A percentile compares a stretch with the other conserved stretches of the same genome.
phyloP scores from a whole-genome alignment of 2,113 vertebrate genomes.

The Nasalis larvatus region DNA sequence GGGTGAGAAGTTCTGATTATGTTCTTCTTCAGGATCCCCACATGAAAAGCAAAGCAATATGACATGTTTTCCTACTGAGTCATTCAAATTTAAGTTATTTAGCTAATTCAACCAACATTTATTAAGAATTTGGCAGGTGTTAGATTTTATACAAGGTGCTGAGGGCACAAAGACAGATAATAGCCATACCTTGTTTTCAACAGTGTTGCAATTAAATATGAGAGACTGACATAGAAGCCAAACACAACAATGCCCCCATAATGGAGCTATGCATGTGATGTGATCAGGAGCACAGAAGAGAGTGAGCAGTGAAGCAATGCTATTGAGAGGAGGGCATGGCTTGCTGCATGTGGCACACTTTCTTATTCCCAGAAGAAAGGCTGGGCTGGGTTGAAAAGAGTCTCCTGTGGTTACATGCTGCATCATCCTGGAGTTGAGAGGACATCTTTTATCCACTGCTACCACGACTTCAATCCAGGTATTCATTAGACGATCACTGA shows the following conservation, averaged over 20 bases:
- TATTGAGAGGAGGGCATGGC: not conserved
- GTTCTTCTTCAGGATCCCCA: not conserved
- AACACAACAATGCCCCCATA: rapidly evolving
- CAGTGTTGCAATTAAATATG: not conserved
- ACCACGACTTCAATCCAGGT: not conserved
- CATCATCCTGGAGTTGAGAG: rapidly evolving
- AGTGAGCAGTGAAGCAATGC: not conserved
- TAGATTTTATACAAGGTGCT: not conserved
- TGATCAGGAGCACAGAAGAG: not conserved
- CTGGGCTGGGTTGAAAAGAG: too few relatives aligned
- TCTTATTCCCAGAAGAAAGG: not conserved
- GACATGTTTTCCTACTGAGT: not conserved
- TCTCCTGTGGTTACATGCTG: not conserved
- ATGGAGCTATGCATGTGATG: not conserved
- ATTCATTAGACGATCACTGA: not conserved
- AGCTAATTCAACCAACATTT: not conserved
- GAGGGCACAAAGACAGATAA: not conserved
- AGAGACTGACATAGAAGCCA: not conserved
- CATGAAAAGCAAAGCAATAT: not conserved
- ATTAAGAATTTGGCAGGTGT: not conserved
- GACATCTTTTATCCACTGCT: too few relatives aligned
- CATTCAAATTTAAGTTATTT: not conserved
- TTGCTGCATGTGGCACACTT: rapidly evolving
- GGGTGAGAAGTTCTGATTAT: not conserved
- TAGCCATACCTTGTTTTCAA: too few relatives aligned